phyloP scores from a whole-genome alignment of 2,113 vertebrate species.

The Paracanthobrama guichenoti region DNA sequence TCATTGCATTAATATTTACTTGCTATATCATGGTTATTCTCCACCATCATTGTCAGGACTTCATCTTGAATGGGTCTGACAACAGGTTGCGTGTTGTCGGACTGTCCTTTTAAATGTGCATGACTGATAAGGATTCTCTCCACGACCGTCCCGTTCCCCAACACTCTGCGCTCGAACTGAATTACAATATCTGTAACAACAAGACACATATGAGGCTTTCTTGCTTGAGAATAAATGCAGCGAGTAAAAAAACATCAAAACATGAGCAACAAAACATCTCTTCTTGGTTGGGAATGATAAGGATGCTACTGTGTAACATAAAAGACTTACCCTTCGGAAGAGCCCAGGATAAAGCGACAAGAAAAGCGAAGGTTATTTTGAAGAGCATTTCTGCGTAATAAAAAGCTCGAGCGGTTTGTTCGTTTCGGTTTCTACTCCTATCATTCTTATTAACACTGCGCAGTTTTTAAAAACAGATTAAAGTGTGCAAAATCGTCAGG shows the following conservation, averaged over 20 bases:
- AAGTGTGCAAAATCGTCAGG: neutral
- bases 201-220: neutral
- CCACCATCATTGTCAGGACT: neutral
- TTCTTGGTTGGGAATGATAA: neutral
- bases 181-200: neutral
- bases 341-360: neutral
- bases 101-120: neutral
- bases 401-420: neutral
- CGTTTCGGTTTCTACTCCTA: neutral
- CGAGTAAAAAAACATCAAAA: neutral
- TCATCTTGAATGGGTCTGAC: conserved; percentile 11
- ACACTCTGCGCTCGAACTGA: conserved; percentile 25
- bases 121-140: conserved; percentile 9
- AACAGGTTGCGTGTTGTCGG: neutral
- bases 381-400: neutral
- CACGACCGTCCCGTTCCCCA: neutral
- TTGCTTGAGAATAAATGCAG: neutral
- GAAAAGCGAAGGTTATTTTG: neutral
- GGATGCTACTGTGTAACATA: neutral
- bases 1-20: neutral
- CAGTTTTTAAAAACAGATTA: neutral
- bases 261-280: neutral
- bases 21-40: neutral
- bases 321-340: conserved; percentile 26
- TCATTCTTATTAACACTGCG: neutral